Percentiles rank a stretch among this genome's conserved stretches.
Conservation (phyloP, 23 tunicate genomes). For the Aplidium turbinatum region DNA sequence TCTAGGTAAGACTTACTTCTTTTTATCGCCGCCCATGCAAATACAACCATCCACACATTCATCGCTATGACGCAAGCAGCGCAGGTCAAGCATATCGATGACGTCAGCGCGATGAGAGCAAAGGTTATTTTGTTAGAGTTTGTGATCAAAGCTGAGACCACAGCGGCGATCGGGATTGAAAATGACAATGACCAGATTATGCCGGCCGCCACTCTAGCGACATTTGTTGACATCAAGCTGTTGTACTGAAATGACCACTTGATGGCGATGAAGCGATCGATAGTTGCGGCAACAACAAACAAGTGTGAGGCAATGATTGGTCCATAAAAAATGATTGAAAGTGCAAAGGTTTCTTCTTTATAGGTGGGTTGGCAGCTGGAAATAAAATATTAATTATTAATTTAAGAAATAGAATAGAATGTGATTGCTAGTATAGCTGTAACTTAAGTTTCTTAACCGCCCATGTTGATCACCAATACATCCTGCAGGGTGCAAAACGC, state of each 20-base stretch:
- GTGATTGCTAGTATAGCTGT: no score
- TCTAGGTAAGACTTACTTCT: constrained; percentile 43
- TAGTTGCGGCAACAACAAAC: constrained; percentile 65
- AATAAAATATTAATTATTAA: not conserved
- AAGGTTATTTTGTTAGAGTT: constrained; percentile 22
- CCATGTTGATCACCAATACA: no score
- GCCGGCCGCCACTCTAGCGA: constrained; percentile 32
- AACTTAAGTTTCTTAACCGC: no score
- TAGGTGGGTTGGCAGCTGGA: constrained; percentile 51
- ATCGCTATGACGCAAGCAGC: constrained; percentile 53
- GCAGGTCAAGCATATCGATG: constrained; percentile 31
- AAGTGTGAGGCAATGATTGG: constrained; percentile 58
- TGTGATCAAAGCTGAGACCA: constrained; percentile 16
- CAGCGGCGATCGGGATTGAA: constrained; percentile 26
- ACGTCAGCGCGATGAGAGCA: constrained; percentile 22
- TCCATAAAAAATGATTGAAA: constrained; percentile 34
- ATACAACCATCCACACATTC: constrained; percentile 47
- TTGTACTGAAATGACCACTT: constrained; percentile 61
- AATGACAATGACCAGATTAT: constrained; percentile 55
- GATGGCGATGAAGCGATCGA: constrained; percentile 77
- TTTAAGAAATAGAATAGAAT: no score
- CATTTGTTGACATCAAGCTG: constrained; percentile 34
- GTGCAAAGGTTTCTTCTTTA: constrained; percentile 23
- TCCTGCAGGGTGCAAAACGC: no score
- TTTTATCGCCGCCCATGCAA: constrained; percentile 40